These are phyloP conservation scores for Eupithecia subfuscata DNA, from an alignment of 2,888 invertebrate genomes.

Conservation along the genomic window DNA sequence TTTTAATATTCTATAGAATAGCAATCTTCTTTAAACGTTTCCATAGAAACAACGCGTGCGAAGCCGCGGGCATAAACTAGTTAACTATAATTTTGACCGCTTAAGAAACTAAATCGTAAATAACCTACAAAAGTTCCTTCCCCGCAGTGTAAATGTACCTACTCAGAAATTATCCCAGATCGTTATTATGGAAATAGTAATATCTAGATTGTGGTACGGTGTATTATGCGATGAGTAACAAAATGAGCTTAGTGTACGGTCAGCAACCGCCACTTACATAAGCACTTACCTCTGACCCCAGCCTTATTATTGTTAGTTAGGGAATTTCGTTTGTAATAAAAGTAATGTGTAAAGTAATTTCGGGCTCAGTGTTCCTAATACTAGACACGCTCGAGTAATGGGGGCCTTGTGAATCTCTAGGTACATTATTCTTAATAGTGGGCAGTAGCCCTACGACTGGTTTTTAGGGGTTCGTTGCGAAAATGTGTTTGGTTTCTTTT, in stretches of 20 bases:
- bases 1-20: too few relatives aligned
- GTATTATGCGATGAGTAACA: constrained; percentile 25
- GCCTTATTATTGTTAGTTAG: constrained; percentile 36
- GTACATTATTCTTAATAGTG: constrained; percentile 17
- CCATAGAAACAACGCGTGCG: too few relatives aligned
- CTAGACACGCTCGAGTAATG: constrained; percentile 17
- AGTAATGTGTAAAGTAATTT: constrained; percentile 34
- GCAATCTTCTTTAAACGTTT: too few relatives aligned
- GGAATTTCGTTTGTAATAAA: constrained; percentile 37
- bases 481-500: background rate
- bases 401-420: constrained; percentile 17
- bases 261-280: constrained; percentile 30
- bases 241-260: constrained; percentile 32
- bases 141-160: background rate
- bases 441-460: background rate
- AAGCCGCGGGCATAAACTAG: too few relatives aligned
- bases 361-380: constrained; percentile 14
- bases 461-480: background rate
- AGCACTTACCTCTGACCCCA: constrained; percentile 34
- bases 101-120: background rate
- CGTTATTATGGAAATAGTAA: constrained; percentile 1
- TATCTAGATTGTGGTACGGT: constrained; percentile 28
- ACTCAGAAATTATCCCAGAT: background rate
- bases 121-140: background rate
- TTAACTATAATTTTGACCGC: too few relatives aligned